These are phyloP conservation scores for Menidia menidia DNA, from an alignment of 2,797 vertebrate species.

Conservation along the genomic window DNA sequence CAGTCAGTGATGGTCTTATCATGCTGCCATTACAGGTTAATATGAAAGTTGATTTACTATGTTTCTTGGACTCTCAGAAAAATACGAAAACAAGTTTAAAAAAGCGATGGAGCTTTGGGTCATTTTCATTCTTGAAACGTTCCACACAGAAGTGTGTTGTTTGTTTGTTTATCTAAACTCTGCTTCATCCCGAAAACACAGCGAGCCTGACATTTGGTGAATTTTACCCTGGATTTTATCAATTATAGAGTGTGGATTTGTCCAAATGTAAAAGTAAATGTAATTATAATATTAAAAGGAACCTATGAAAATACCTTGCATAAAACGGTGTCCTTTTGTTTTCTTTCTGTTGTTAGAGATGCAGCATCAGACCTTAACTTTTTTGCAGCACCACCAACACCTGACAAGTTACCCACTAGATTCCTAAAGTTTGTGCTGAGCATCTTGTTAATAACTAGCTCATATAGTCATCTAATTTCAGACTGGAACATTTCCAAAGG, in stretches of 20 bases:
- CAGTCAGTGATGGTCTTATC: slow-evolving; percentile 76
- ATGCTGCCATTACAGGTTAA: slow-evolving; percentile 73
- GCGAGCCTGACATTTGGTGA: slow-evolving; percentile 80
- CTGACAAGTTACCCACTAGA: too few relatives aligned
- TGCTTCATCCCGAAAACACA: slow-evolving; percentile 68
- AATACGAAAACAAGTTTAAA: slow-evolving; percentile 24
- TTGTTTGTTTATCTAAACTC: slow-evolving; percentile 68
- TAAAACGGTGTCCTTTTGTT: slow-evolving; percentile 38
- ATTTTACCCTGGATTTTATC: slow-evolving; percentile 79
- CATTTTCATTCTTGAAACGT: slow-evolving; percentile 66
- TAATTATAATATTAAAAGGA: slow-evolving; percentile 82
- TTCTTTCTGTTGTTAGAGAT: slow-evolving; percentile 1
- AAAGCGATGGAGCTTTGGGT: slow-evolving; percentile 35
- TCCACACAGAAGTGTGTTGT: slow-evolving; percentile 62
- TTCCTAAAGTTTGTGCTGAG: too few relatives aligned
- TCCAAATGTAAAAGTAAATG: slow-evolving; percentile 85
- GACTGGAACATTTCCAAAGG: too few relatives aligned
- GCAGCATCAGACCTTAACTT: not conserved
- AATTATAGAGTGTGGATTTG: slow-evolving; percentile 82
- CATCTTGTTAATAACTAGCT: too few relatives aligned
- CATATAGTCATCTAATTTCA: too few relatives aligned
- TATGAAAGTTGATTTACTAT: slow-evolving; percentile 70
- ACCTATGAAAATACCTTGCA: slow-evolving; percentile 73
- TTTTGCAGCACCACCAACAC: too few relatives aligned
- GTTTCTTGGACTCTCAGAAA: slow-evolving; percentile 62